These are phyloP conservation scores for Thereva unica DNA, from an alignment of 2,888 invertebrate species.

Conservation along the genomic window DNA sequence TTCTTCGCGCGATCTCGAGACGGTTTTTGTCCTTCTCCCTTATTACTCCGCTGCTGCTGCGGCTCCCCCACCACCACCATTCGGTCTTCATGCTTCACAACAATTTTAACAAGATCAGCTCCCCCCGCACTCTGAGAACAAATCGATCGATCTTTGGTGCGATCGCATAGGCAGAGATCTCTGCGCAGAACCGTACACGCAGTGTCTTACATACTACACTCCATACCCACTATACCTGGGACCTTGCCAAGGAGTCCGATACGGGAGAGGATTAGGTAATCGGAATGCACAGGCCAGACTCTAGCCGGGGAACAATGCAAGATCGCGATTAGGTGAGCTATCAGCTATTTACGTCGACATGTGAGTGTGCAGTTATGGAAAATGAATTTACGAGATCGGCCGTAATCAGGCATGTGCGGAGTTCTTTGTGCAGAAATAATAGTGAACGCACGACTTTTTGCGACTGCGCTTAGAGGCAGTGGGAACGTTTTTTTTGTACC, in stretches of 20 bases:
- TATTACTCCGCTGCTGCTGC: not conserved
- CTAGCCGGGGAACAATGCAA: slow-evolving; percentile 33
- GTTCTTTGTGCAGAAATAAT: slow-evolving; percentile 21
- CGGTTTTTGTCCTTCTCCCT: not conserved
- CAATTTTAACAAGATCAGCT: slow-evolving; percentile 30
- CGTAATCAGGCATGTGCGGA: slow-evolving; percentile 20
- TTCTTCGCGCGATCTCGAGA: slow-evolving; percentile 20
- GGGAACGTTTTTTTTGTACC: slow-evolving; percentile 14
- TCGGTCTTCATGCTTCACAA: slow-evolving; percentile 12
- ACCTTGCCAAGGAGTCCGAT: slow-evolving; percentile 18
- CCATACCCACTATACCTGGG: not conserved
- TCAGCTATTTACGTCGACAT: slow-evolving; percentile 34
- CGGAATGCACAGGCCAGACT: slow-evolving; percentile 21
- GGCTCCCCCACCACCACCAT: slow-evolving; percentile 5
- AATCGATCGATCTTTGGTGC: slow-evolving; percentile 28
- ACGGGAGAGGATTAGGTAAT: slow-evolving; percentile 28
- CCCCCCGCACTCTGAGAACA: slow-evolving; percentile 5
- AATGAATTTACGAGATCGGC: slow-evolving; percentile 36
- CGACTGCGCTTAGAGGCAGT: slow-evolving; percentile 18
- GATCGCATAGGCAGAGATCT: slow-evolving; percentile 21
- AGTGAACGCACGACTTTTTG: slow-evolving; percentile 31
- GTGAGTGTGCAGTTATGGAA: slow-evolving; percentile 36
- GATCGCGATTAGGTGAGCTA: slow-evolving; percentile 33
- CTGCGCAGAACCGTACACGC: slow-evolving; percentile 16
- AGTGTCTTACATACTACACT: slow-evolving; percentile 24